Percentiles rank a stretch among this genome's conserved stretches.
Conservation (phyloP, 1,140 invertebrate species). For the Scaptomyza graminum region DNA sequence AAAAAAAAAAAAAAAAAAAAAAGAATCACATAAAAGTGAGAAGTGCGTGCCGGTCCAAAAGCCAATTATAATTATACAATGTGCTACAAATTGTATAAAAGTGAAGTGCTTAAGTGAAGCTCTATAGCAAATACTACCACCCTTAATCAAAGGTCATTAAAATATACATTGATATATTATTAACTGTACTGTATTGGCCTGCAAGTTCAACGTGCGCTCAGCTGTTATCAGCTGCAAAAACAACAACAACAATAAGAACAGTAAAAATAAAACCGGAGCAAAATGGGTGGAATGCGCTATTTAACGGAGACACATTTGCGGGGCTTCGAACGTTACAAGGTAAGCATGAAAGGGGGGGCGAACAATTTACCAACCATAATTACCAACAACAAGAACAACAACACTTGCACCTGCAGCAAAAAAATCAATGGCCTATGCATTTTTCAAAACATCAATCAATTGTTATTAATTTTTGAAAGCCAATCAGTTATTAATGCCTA, state of each 20-base stretch:
- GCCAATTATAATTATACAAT: constrained; percentile 18
- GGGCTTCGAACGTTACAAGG: constrained; percentile 94
- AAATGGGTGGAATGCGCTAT: constrained; percentile 85
- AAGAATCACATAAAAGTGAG: constrained; percentile 8
- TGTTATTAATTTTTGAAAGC: constrained; percentile 25
- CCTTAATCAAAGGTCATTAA: constrained; percentile 40
- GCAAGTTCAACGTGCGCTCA: constrained; percentile 14
- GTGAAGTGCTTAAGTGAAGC: constrained; percentile 14
- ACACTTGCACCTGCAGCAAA: constrained; percentile 1
- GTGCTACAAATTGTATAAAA: constrained; percentile 26
- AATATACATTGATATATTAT: constrained; percentile 5
- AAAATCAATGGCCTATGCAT: constrained; percentile 59
- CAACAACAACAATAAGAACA: constrained; percentile 17
- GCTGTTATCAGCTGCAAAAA: constrained; percentile 46
- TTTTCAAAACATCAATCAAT: constrained; percentile 30
- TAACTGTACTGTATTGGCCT: constrained; percentile 19
- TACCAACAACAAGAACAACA: neutral
- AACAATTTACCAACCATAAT: neutral
- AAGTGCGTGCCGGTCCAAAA: constrained; percentile 34
- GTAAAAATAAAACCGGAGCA: constrained; percentile 27
- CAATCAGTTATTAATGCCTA: constrained; percentile 18
- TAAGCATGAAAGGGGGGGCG: constrained; percentile 80
- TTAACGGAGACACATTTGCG: constrained; percentile 89
- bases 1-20: neutral
- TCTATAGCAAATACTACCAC: neutral